Evolutionary conservation across 2,888 invertebrate genomes (phyloP), one percentile per base, ranked within the genome.

Genomic region (Mylabris sibirica): DNA sequence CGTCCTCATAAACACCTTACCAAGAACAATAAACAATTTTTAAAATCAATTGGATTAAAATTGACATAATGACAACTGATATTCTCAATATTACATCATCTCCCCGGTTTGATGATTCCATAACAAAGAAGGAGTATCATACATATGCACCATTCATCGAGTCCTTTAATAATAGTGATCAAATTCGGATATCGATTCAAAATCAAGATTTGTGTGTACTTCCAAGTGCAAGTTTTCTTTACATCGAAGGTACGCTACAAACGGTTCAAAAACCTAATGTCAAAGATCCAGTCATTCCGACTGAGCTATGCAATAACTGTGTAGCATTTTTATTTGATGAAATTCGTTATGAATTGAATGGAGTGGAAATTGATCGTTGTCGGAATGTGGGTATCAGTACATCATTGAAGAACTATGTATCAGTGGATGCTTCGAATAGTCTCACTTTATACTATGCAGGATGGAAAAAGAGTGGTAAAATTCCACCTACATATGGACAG

Each of bases 111-210:
- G 77, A 78, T 74, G 73, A 77, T 65, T 69, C 67, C 11, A 73
- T 78, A 68, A 71, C 72, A 59, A 74, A 72, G 66, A 69, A 72
- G 64, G 70, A 77, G 66, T 71, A 72, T 72, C 79, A 77, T 64
- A 72, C 72, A 30, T 79, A 79, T 74, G 69, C 72, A 61, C 76
- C 78, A 65, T 79, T 77, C 72, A 70, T 76, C 65, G 67, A 74
- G 59, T 68, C 72, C 38, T 77, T 68, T 70, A 73, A 79, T 67
- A 73, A 74, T 62, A 81, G 75, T 71, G 80, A 79, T 78, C 77
- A 77, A 71, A 78, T 80, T 62, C 74, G 77, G 9, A 78, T 80
- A 62, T 74, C 76, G 44, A 72, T 80, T 60, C 75, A 79, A 71
- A 76, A 78, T 67, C 75, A 75, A 64, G 78, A 80, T 70, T 64